phyloP scores from a whole-genome alignment of 2,888 invertebrate species.

The Esperia sulphurella region DNA sequence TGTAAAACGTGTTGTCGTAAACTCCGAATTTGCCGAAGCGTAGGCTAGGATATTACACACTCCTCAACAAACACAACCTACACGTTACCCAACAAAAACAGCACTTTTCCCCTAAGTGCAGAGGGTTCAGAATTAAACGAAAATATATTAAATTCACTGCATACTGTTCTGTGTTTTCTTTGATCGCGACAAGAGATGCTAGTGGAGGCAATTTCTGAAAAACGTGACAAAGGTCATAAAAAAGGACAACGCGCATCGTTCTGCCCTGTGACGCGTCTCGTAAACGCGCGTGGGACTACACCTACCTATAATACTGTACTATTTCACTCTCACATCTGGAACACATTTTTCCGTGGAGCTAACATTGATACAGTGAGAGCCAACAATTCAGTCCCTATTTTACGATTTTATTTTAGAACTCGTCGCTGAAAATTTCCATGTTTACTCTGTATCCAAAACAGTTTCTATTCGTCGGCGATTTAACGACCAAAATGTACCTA shows the following conservation, averaged over 20 bases:
- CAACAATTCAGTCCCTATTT: too few relatives aligned
- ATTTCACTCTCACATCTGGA: constrained; percentile 1
- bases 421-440: too few relatives aligned
- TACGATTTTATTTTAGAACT: too few relatives aligned
- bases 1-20: constrained; percentile 27
- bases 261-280: constrained; percentile 21
- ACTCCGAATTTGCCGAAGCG: constrained; percentile 25
- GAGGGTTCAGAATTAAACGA: constrained; percentile 30
- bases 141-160: constrained; percentile 10
- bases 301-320: background rate
- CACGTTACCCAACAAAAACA: constrained; percentile 3
- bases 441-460: too few relatives aligned
- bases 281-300: constrained; percentile 8
- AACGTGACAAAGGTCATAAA: constrained; percentile 57
- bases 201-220: constrained; percentile 47
- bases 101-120: constrained; percentile 19
- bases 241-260: constrained; percentile 33
- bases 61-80: constrained; percentile 19
- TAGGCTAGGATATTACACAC: constrained; percentile 20
- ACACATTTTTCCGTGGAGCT: background rate
- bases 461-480: too few relatives aligned
- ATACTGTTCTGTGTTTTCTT: constrained; percentile 24
- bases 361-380: constrained; percentile 1
- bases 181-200: constrained; percentile 30
- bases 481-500: too few relatives aligned